Evolutionary conservation across 2,113 vertebrate genomes (phyloP).

Genomic region (Excalfactoria chinensis): DNA sequence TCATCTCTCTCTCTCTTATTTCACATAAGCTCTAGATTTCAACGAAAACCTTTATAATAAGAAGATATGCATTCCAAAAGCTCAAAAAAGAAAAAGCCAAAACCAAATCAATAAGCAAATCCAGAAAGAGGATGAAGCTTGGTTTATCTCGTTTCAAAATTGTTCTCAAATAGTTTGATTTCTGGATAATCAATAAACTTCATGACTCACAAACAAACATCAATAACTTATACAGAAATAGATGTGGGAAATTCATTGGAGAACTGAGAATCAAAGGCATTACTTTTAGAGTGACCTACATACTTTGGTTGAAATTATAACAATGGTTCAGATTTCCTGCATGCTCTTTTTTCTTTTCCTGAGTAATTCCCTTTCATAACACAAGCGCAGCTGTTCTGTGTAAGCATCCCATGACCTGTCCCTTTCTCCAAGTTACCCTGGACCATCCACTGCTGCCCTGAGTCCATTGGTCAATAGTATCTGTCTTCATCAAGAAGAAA

Average conservation of each 20-base stretch:
- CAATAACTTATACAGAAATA: neutral
- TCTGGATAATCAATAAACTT: neutral
- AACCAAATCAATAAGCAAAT: neutral
- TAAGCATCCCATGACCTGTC: neutral
- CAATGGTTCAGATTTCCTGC: neutral
- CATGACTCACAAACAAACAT: neutral
- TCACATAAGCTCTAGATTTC: neutral
- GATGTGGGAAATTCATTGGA: neutral
- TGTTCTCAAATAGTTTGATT: neutral
- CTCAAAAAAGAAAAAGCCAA: neutral
- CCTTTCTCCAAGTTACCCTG: neutral
- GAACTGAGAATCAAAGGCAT: neutral
- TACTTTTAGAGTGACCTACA: too few species aligned
- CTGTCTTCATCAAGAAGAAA: neutral
- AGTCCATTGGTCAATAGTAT: neutral
- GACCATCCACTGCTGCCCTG: neutral
- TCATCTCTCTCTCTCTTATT: neutral
- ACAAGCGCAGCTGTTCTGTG: rapidly evolving
- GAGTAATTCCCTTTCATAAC: neutral
- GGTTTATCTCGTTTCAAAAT: neutral
- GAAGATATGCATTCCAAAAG: neutral
- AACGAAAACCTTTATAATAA: neutral
- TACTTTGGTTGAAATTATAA: neutral
- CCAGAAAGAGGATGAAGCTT: neutral
- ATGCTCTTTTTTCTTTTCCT: neutral